Conservation (phyloP, 1,140 invertebrate genomes). For the Oncopodura yosiiana region DNA sequence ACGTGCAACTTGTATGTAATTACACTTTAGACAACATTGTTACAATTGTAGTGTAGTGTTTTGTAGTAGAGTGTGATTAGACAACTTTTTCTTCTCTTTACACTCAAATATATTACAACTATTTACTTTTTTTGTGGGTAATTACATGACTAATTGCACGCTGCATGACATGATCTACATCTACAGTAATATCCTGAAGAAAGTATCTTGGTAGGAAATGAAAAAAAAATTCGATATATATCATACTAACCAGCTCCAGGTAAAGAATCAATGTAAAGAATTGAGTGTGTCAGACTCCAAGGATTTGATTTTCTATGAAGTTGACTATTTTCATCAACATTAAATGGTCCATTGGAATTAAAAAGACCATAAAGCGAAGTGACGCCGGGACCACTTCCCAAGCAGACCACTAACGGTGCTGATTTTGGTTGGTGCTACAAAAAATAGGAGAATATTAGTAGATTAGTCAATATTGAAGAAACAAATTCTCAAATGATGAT, state of each 20-base stretch:
- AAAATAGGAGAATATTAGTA: background rate
- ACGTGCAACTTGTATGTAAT: no score
- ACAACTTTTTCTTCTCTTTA: no score
- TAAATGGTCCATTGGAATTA: slow-evolving; percentile 44
- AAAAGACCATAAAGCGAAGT: slow-evolving; percentile 47
- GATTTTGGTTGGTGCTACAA: slow-evolving; percentile 34
- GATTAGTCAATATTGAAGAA: background rate
- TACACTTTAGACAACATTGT: no score
- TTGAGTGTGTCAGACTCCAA: slow-evolving; percentile 44
- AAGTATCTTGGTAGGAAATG: no score
- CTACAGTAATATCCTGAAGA: no score
- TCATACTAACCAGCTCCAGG: slow-evolving; percentile 39
- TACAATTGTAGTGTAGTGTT: no score
- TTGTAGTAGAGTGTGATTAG: no score
- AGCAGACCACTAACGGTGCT: slow-evolving; percentile 44
- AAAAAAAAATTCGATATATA: no score
- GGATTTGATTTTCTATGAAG: slow-evolving; percentile 37
- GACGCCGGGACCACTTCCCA: slow-evolving; percentile 48
- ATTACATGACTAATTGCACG: no score
- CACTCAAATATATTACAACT: no score
- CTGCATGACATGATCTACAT: no score
- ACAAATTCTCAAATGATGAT: background rate
- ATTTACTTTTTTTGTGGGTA: no score
- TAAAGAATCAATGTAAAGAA: slow-evolving; percentile 48
- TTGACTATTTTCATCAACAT: slow-evolving; percentile 38